Base-by-base conservation (phyloP, 2,113 vertebrate genomes). In the Chlamydotis undulata region DNA sequence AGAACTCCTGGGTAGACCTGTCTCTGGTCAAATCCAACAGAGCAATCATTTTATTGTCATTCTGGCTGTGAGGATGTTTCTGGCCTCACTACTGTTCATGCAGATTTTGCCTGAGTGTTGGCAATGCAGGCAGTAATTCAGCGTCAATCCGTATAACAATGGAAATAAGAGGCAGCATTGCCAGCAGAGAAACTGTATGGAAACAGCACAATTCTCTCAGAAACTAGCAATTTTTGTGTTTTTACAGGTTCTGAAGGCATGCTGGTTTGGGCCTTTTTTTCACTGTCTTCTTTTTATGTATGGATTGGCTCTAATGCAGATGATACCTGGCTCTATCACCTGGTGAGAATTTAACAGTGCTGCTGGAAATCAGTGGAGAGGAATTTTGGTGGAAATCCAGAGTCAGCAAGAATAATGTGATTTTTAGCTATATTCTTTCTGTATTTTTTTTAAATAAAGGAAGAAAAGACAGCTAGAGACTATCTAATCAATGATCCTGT, bases 31-130 rank as follows among this genome's bases (percentile, higher is more conserved):
- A 52, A 52, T 87, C 21, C 59, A 64, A 5, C 79, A 79, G 39
- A 29, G 35, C 28, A 74, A 64, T 81, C 25, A 6, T 39, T 87
- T 59, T 79, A 14, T 57, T 29, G 28, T 70, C 28, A 17, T 93
- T 83, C 78, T 89, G 89, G n/a, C 73, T 89, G n/a, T 53, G 61
- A 75, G 70, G 45, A 41, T 78, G 49, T 90, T 95, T 82, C 69
- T 95, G 79, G 67, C 61, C 75, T 71, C 7, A 1, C 65, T 87
- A 18, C 53, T 18, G 4, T 81, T 78, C 7, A 6, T 71, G 53
- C 64, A 87, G 60, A 79, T 83, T 82, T 84, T 82, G 35, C 82
- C 50, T n/a, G 63, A 41, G 31, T 1, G 0, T 39, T 89, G 80
- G 69, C 88, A 94, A 7, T 24, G 49, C 19, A 67, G 74, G 53